Evolutionary conservation across 37 sponge, comb jelly and placozoan species (phyloP).

Genomic region (Cladorhizidae sp.): DNA sequence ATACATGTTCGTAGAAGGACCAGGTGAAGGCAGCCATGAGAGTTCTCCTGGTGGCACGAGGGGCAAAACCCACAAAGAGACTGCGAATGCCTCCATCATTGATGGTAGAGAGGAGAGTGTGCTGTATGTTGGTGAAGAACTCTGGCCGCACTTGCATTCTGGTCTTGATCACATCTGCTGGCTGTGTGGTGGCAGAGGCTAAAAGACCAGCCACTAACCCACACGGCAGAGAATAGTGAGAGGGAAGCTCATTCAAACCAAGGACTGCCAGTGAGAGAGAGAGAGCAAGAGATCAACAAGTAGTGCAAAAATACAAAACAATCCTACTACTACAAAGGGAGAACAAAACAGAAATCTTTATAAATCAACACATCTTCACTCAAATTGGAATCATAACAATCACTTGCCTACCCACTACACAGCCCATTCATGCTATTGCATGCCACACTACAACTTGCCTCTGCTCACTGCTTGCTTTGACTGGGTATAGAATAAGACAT

Average conservation of each 20-base stretch:
- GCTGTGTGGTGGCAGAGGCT: constrained; percentile 88
- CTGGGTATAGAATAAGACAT: constrained; percentile 77
- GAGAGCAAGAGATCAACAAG: too few species aligned
- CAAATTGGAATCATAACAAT: neutral
- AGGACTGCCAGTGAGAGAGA: neutral
- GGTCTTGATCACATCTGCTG: constrained; percentile 93
- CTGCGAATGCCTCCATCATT: constrained; percentile 33
- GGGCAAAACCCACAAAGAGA: constrained; percentile 66
- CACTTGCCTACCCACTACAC: neutral
- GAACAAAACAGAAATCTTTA: neutral
- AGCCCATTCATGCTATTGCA: neutral
- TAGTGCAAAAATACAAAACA: neutral
- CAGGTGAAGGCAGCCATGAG: constrained; percentile 88
- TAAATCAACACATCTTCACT: neutral
- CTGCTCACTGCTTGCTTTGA: constrained; percentile 52
- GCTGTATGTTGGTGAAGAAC: constrained; percentile 1
- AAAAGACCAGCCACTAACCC: constrained; percentile 74
- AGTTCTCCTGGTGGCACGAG: constrained; percentile 71
- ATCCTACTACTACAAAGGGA: neutral
- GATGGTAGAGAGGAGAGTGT: constrained; percentile 21
- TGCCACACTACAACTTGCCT: neutral
- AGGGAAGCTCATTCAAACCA: constrained; percentile 3
- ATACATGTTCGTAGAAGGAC: constrained; percentile 85
- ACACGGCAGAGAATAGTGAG: constrained; percentile 47
- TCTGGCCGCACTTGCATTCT: constrained; percentile 55